Conservation (phyloP, 2,888 invertebrate genomes). For the Synergus japonicus region DNA sequence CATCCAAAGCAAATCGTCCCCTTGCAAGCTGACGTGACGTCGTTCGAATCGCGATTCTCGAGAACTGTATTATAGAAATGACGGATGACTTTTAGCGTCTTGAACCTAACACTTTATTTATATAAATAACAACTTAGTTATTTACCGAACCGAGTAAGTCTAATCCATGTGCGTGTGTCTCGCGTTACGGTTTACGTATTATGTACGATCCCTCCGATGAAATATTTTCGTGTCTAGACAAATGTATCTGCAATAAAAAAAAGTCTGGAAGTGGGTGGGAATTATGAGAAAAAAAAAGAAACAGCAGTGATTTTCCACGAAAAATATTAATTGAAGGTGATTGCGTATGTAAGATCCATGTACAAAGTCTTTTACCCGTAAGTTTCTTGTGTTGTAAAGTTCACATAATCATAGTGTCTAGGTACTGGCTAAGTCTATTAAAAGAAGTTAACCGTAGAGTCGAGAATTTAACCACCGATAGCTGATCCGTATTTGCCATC, state of each 20-base stretch:
- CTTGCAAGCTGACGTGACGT: conserved; percentile 28
- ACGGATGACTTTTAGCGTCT: conserved; percentile 67
- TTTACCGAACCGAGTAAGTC: conserved; percentile 70
- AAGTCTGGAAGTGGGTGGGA: background rate
- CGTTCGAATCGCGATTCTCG: conserved; percentile 25
- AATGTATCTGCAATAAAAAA: background rate
- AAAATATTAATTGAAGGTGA: conserved; percentile 47
- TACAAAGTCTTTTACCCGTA: conserved; percentile 76
- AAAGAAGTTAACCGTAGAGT: conserved; percentile 70
- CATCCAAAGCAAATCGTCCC: conserved; percentile 30
- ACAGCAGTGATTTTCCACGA: conserved; percentile 26
- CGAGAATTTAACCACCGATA: conserved; percentile 75
- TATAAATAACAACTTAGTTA: conserved; percentile 73
- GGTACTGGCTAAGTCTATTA: conserved; percentile 73
- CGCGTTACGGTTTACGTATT: conserved; percentile 60
- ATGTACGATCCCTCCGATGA: conserved; percentile 56
- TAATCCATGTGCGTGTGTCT: conserved; percentile 73
- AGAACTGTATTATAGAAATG: conserved; percentile 55
- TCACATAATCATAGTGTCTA: conserved; percentile 77
- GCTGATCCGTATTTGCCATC: conserved; percentile 74
- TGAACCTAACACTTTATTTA: conserved; percentile 75
- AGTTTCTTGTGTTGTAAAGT: conserved; percentile 77
- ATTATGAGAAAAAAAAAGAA: conserved; percentile 23
- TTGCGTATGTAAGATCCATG: conserved; percentile 72
- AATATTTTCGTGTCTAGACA: conserved; percentile 56